Conservation (phyloP, 2,113 vertebrate genomes). For the Equus przewalskii region DNA sequence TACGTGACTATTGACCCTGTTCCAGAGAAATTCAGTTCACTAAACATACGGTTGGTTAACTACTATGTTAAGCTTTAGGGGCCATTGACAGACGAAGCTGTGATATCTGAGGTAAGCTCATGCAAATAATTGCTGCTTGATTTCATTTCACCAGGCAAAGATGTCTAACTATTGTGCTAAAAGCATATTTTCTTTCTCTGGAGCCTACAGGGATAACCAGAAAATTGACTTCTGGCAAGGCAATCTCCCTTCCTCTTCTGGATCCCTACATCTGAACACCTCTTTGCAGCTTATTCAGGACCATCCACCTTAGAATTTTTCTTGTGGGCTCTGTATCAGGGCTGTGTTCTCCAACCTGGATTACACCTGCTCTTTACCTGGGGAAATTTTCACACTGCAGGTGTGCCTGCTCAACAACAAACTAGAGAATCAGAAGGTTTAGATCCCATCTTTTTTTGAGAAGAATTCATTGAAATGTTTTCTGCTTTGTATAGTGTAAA, state of each 20-base stretch:
- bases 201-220: neutral
- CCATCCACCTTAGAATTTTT: neutral
- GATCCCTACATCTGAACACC: neutral
- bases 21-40: neutral
- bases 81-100: neutral
- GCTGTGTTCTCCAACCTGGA: neutral
- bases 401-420: neutral
- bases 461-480: neutral
- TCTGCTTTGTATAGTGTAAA: neutral
- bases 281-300: neutral
- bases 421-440: neutral
- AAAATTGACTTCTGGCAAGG: neutral
- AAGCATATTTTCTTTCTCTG: neutral
- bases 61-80: too few species aligned
- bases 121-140: neutral
- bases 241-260: neutral
- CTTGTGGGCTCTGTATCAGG: neutral
- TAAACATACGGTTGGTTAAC: neutral
- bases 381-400: neutral
- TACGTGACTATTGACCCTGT: accelerated
- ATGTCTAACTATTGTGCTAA: neutral
- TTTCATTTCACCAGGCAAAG: neutral
- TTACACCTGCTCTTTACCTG: accelerated
- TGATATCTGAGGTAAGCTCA: neutral
- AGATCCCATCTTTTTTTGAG: neutral